Evolutionary conservation across 1,140 invertebrate species (phyloP), one percentile per base, ranked within the genome.

Genomic region (Epicauta chinensis): DNA sequence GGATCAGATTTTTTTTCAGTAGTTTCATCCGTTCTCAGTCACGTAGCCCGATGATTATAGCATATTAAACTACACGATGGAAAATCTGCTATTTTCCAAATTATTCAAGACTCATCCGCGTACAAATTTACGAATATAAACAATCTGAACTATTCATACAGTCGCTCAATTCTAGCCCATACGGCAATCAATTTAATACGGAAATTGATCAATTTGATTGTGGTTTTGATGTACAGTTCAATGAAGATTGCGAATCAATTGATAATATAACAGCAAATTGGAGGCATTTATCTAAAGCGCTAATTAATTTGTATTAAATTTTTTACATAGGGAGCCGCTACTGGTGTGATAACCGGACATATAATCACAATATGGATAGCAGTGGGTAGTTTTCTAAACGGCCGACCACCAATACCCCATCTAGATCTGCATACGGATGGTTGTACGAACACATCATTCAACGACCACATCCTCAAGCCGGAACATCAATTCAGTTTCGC

Each of bases 331-430:
- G 84, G 84, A 14, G 83, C 84, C 9, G 74, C 80, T 0, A 67
- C 72, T 1, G 84, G 84, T 5, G 84, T 86, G 77, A 75, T 86
- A 16, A 66, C 76, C 6, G 80, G 82, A 15, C 82, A 84, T 59
- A 59, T 79, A 0, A 71, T 80, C 4, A 81, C 82, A 0, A 59
- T 85, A 0, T 85, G 82, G 81, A 74, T 86, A 4, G 81, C 81
- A 1, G 77, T 79, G 39, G 83, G 82, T 0, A 73, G 79, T 42
- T 60, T 84, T 11, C 78, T 73, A 3, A 29, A 80, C 0, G 70
- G 76, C 9, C 78, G 71, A 23, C 59, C 68, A 9, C 64, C 67
- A 3, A 59, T 70, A 23, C 63, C 69, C 10, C 68, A 73, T 32
- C 58, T 86, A 9, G 77, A 81, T 5, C 67, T 82, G 3, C 77